Evolutionary conservation across 2,113 vertebrate species (phyloP).

Genomic region (Coregonus clupeaformis): DNA sequence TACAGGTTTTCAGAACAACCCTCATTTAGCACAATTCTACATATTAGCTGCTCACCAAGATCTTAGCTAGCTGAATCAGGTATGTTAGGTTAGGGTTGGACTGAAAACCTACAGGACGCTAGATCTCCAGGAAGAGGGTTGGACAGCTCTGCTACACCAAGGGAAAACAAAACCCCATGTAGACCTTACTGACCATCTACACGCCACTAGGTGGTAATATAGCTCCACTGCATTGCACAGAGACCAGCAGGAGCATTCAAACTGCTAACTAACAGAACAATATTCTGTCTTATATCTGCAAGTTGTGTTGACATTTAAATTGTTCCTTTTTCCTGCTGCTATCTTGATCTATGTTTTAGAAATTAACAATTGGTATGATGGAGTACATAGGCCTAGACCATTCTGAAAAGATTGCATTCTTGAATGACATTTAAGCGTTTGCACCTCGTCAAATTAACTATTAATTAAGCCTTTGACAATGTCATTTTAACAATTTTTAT

Average conservation of each 20-base stretch:
- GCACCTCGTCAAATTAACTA: no score
- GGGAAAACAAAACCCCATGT: not conserved
- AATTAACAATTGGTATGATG: not conserved
- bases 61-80: no score
- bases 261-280: not conserved
- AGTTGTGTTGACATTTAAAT: not conserved
- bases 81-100: no score
- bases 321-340: not conserved
- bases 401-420: not conserved
- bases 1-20: no score
- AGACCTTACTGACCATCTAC: not conserved
- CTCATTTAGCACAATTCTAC: no score
- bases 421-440: not conserved
- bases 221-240: not conserved
- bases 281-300: not conserved
- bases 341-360: not conserved
- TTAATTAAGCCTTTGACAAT: no score
- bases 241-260: not conserved
- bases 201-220: conserved; percentile 6
- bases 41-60: no score
- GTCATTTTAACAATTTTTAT: no score
- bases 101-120: no score
- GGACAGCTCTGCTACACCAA: not conserved
- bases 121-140: no score
- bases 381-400: not conserved